Conservation (phyloP, 1,140 invertebrate species). For the Drosophila gunungcola region DNA sequence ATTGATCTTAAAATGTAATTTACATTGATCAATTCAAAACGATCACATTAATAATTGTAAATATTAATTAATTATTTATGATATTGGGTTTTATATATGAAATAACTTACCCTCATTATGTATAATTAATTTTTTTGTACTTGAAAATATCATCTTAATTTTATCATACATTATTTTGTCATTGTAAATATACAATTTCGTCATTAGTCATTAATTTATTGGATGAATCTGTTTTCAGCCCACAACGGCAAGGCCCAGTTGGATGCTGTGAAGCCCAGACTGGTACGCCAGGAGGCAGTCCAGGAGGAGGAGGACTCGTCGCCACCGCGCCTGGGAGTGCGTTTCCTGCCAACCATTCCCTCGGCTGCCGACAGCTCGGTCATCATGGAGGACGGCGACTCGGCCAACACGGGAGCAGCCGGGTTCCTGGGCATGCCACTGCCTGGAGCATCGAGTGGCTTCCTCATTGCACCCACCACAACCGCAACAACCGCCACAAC, state of each 20-base stretch:
- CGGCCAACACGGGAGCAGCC: conserved; percentile 46
- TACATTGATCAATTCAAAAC: too few species aligned
- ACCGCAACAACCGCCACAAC: too few species aligned
- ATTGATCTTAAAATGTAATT: too few species aligned
- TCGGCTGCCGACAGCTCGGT: conserved; percentile 92
- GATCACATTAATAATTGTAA: too few species aligned
- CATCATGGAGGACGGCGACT: conserved; percentile 88
- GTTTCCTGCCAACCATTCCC: conserved; percentile 91
- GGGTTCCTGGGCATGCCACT: conserved; percentile 66
- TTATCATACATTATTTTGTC: too few species aligned
- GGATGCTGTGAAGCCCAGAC: conserved; percentile 86
- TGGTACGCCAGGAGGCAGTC: conserved; percentile 91
- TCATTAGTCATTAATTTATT: neutral
- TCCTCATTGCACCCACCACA: conserved; percentile 46
- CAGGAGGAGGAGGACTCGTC: conserved; percentile 89
- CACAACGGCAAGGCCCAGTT: conserved; percentile 72
- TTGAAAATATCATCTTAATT: too few species aligned
- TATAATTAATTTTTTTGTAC: too few species aligned
- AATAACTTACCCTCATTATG: too few species aligned
- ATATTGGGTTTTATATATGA: too few species aligned
- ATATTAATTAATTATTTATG: too few species aligned
- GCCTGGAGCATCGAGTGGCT: conserved; percentile 69
- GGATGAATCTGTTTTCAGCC: conserved; percentile 30
- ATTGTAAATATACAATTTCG: too few species aligned
- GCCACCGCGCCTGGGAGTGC: conserved; percentile 87